Evolutionary conservation across 2,113 vertebrate genomes (phyloP), one percentile per base, ranked within the genome.

Genomic region (Scartelaos histophorus): DNA sequence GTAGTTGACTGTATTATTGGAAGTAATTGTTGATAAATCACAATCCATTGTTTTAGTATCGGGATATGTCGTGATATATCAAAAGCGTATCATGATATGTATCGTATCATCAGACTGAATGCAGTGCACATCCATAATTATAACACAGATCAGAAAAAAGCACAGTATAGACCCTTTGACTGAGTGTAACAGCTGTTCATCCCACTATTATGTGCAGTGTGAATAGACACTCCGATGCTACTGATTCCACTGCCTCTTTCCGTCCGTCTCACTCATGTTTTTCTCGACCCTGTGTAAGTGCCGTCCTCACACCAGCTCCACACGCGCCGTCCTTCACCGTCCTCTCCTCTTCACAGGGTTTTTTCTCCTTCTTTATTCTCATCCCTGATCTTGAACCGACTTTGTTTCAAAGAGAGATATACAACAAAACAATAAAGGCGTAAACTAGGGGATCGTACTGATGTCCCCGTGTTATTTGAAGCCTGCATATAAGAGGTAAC

Each of bases 311-410:
- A 21, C 22, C 57, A 29, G 57, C 24, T 60, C 57, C 15, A 64
- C 34, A 34, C 9, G 24, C 15, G 35, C 10, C 11, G 61, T 64
- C 61, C 61, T 64, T 64, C 61, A 43, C 7, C 5, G 61, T 64
- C 61, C 61, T 64, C 61, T 2, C 34, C 19, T 64, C 61, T 38
- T 64, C 61, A 64, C 35, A 64, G 61, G 61, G 17, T n/a, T 38
- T n/a, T 38, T 38, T 19, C 61, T 43, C 1, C 12, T 19, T 19
- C 61, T 64, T 64, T 64, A 38, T 64, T 38, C 61, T 64, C 61
- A 19, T 34, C 61, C 7, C 61, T 64, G 34, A 64, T 34, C 61
- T 64, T 64, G 29, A 10, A 34, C 60, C 19, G 60, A 11, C 29
- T 64, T 7, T 19, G 3, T 38, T 13, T 64, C 15, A 43, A 35